These are phyloP conservation scores for Plemyria rubiginata DNA, from an alignment of 2,888 invertebrate genomes.

Conservation along the genomic window DNA sequence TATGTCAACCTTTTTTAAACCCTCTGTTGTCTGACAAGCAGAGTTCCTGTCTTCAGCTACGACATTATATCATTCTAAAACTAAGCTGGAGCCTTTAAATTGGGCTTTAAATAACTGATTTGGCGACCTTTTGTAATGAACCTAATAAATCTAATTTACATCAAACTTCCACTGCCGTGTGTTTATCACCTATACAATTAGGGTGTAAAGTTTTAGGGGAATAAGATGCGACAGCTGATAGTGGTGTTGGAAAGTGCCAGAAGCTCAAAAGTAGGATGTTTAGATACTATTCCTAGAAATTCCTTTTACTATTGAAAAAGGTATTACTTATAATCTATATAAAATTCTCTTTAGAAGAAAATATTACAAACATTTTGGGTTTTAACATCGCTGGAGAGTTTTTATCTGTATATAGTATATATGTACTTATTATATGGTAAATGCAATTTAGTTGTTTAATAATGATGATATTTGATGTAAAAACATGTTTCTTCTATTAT, in stretches of 20 bases:
- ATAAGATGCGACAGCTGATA: constrained; percentile 21
- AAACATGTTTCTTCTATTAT: not conserved
- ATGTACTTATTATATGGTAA: not conserved
- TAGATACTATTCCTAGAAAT: constrained; percentile 23
- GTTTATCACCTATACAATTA: constrained; percentile 9
- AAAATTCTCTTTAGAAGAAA: not conserved
- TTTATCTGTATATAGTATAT: not conserved
- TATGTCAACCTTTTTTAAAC: constrained; percentile 54
- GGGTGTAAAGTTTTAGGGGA: constrained; percentile 8
- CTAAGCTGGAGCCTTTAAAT: not conserved
- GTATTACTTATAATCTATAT: constrained; percentile 9
- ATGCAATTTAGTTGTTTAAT: not conserved
- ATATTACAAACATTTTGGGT: not conserved
- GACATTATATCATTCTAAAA: constrained; percentile 44
- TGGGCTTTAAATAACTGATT: not conserved
- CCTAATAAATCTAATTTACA: constrained; percentile 1
- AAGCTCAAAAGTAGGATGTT: constrained; percentile 30
- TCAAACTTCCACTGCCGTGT: constrained; percentile 20
- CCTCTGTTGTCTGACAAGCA: constrained; percentile 82
- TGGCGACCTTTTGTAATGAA: not conserved
- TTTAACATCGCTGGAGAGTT: not conserved
- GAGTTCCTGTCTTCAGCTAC: constrained; percentile 80
- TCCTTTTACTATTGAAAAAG: constrained; percentile 22
- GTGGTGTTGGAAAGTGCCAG: constrained; percentile 18
- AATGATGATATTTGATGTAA: not conserved